Evolutionary conservation across 2,888 invertebrate species (phyloP).

Genomic region (Mesochorus sp.): DNA sequence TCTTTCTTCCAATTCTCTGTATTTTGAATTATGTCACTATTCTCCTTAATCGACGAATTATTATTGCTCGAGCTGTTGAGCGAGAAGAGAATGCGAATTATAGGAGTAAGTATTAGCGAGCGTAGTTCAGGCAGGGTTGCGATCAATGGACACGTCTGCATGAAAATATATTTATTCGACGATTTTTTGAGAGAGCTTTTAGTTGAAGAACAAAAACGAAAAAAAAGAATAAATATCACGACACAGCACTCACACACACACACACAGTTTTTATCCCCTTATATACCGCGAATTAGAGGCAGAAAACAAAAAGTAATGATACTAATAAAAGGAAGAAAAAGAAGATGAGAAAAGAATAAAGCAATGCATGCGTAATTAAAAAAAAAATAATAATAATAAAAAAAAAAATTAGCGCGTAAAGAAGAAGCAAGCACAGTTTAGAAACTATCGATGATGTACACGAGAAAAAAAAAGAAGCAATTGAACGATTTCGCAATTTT

Average conservation of each 20-base stretch:
- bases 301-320: background rate
- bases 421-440: constrained; percentile 23
- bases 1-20: no score
- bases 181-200: constrained; percentile 52
- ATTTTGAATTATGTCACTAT: no score
- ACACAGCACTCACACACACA: no score
- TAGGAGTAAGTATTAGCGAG: no score
- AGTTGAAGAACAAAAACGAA: constrained; percentile 8
- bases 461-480: constrained; percentile 36
- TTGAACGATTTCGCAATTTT: constrained; percentile 38
- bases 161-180: constrained; percentile 17
- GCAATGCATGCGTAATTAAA: constrained; percentile 55
- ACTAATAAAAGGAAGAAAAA: constrained; percentile 31
- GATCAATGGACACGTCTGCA: background rate
- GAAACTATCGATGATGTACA: constrained; percentile 31
- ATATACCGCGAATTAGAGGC: background rate
- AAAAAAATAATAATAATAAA: no score
- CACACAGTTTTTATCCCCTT: background rate
- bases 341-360: constrained; percentile 40
- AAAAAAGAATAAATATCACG: background rate
- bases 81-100: no score
- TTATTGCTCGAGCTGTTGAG: no score
- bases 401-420: constrained; percentile 41
- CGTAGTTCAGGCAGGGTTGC: no score
- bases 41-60: no score